Percentiles rank a stretch among this genome's conserved stretches.
Evolutionary conservation across 2,797 vertebrate genomes (phyloP).

Genomic region (Takifugu rubripes): DNA sequence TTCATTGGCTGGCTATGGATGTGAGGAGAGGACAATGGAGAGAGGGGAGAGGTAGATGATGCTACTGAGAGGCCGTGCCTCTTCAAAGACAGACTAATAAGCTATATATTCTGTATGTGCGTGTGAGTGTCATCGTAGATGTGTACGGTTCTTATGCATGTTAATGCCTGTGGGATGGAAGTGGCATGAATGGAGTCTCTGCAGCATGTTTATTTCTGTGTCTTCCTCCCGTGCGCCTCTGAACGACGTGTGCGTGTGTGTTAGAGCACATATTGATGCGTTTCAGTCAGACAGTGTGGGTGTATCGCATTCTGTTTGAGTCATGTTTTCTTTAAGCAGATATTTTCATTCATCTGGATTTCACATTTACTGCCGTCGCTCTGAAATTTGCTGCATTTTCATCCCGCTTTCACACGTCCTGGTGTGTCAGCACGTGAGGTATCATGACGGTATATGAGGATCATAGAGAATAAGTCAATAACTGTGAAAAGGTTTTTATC

Average conservation of each 20-base stretch:
- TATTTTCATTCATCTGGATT: constrained; percentile 58
- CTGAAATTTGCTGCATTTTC: constrained; percentile 15
- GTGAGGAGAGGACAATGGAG: constrained; percentile 79
- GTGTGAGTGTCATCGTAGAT: constrained; percentile 36
- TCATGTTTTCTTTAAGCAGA: constrained; percentile 62
- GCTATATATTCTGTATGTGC: constrained; percentile 62
- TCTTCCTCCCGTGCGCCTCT: constrained; percentile 52
- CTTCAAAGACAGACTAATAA: constrained; percentile 72
- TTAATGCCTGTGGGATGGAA: constrained; percentile 43
- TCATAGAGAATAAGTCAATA: constrained; percentile 39
- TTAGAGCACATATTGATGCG: constrained; percentile 65
- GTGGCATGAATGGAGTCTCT: constrained; percentile 60
- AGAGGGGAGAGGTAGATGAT: constrained; percentile 80
- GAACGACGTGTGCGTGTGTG: constrained; percentile 46
- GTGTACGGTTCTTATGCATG: constrained; percentile 41
- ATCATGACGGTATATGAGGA: constrained; percentile 27
- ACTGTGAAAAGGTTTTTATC: constrained; percentile 31
- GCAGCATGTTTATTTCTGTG: constrained; percentile 69
- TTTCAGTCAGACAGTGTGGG: constrained; percentile 74
- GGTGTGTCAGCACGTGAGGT: constrained; percentile 28
- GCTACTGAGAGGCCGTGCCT: constrained; percentile 71
- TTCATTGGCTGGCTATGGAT: constrained; percentile 80
- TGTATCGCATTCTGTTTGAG: constrained; percentile 70
- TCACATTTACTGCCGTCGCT: constrained; percentile 29
- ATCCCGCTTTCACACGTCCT: constrained; percentile 23